Evolutionary conservation across 2,888 invertebrate genomes (phyloP).

Genomic region (Celastrina argiolus): DNA sequence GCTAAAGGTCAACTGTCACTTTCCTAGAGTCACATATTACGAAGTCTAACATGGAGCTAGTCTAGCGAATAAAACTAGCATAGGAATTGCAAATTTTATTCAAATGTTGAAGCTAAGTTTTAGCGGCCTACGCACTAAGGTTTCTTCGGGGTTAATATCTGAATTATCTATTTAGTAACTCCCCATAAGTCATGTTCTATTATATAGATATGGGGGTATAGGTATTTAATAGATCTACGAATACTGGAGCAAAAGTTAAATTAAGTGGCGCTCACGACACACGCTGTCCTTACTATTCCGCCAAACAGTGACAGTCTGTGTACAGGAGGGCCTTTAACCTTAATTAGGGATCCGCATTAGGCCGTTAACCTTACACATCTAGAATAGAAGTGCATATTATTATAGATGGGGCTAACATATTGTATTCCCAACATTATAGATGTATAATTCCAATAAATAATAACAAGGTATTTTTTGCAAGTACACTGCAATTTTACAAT

Average conservation of each 20-base stretch:
- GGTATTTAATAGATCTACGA: too few relatives aligned
- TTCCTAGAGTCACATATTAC: neutral
- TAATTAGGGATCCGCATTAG: too few relatives aligned
- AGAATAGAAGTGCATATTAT: neutral
- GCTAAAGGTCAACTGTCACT: constrained; percentile 16
- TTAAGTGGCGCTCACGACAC: too few relatives aligned
- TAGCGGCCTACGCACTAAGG: neutral
- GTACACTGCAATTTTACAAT: neutral
- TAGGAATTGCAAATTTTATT: neutral
- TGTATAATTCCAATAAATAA: neutral
- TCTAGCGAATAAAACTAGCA: neutral
- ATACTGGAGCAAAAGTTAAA: too few relatives aligned
- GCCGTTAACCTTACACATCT: neutral
- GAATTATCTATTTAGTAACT: neutral
- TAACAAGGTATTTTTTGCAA: neutral
- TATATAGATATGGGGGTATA: too few relatives aligned
- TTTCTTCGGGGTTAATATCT: too few relatives aligned
- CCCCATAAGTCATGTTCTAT: neutral
- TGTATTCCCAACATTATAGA: neutral
- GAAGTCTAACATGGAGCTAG: neutral
- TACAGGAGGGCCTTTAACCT: too few relatives aligned
- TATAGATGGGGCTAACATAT: neutral
- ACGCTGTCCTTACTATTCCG: too few relatives aligned
- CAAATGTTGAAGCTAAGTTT: neutral
- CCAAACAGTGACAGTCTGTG: too few relatives aligned